phyloP scores from a whole-genome alignment of 2,888 invertebrate genomes.

The Portevinia maculata region DNA sequence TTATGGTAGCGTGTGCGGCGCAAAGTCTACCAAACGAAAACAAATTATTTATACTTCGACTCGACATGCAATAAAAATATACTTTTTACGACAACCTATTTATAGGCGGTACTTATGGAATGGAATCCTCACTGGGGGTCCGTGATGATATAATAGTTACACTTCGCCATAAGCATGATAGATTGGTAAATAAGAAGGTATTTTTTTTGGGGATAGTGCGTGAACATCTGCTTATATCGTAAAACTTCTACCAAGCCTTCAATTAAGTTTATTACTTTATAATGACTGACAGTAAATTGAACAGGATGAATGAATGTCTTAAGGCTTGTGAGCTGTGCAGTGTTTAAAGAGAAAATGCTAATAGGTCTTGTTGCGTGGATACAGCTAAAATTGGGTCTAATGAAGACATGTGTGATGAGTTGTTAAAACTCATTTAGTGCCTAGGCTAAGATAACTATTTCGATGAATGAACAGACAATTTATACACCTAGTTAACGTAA shows the following conservation, averaged over 20 bases:
- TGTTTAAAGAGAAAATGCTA: background rate
- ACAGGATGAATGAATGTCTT: slow-evolving; percentile 13
- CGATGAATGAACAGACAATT: too few species aligned
- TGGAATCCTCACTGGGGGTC: slow-evolving; percentile 9
- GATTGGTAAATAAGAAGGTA: slow-evolving; percentile 7
- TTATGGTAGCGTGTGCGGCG: slow-evolving; percentile 35
- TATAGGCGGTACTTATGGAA: slow-evolving; percentile 26
- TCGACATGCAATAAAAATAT: slow-evolving; percentile 17
- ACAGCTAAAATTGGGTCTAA: slow-evolving; percentile 14
- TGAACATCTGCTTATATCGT: slow-evolving; percentile 30
- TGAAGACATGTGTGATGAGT: slow-evolving; percentile 32
- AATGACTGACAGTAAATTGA: slow-evolving; percentile 41
- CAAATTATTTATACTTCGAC: slow-evolving; percentile 4
- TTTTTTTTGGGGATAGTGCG: slow-evolving; percentile 15
- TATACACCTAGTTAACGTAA: too few species aligned
- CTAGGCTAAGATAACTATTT: too few species aligned
- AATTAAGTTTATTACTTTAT: slow-evolving; percentile 57
- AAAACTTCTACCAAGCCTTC: slow-evolving; percentile 17
- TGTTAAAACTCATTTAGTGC: background rate
- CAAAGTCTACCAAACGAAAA: background rate
- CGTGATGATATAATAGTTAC: background rate
- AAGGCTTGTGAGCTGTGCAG: background rate
- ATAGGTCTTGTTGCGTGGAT: slow-evolving; percentile 7
- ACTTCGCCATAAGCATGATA: background rate
- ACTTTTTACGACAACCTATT: slow-evolving; percentile 31